phyloP scores from a whole-genome alignment of 2,888 invertebrate species.

The Alentia gelatinosa region DNA sequence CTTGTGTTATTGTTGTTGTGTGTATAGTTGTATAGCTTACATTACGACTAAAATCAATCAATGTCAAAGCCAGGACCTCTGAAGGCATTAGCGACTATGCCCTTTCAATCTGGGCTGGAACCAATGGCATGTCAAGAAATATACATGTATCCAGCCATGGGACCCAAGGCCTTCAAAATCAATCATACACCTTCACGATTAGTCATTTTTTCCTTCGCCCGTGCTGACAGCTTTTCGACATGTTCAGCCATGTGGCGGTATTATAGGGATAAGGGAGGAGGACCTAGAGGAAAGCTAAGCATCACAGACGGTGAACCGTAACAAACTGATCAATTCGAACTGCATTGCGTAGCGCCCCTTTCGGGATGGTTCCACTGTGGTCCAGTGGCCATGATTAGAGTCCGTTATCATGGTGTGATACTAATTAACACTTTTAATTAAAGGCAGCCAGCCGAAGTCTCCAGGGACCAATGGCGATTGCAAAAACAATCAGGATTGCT shows the following conservation, averaged over 20 bases:
- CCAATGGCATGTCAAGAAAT: neutral
- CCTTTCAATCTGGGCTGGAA: neutral
- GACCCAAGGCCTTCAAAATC: neutral
- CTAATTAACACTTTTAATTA: constrained; percentile 45
- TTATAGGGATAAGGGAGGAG: no score
- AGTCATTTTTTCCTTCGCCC: neutral
- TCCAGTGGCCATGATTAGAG: constrained; percentile 5
- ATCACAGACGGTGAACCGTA: neutral
- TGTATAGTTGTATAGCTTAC: no score
- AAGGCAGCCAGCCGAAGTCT: neutral
- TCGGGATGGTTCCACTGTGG: neutral
- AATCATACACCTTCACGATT: neutral
- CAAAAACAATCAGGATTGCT: constrained; percentile 45
- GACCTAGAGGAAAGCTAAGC: neutral
- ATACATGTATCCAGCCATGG: neutral
- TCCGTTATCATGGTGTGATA: constrained; percentile 11
- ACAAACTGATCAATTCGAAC: neutral
- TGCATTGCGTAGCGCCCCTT: neutral
- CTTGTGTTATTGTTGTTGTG: no score
- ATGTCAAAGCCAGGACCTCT: no score
- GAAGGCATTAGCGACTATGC: no score
- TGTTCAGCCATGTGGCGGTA: neutral
- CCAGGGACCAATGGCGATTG: constrained; percentile 15
- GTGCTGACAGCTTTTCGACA: neutral
- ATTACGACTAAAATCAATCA: no score